A percentile compares a stretch with the other conserved stretches of the same genome.
These are phyloP conservation scores for Riparia riparia DNA, from an alignment of 2,113 vertebrate genomes.

Conservation along the genomic window DNA sequence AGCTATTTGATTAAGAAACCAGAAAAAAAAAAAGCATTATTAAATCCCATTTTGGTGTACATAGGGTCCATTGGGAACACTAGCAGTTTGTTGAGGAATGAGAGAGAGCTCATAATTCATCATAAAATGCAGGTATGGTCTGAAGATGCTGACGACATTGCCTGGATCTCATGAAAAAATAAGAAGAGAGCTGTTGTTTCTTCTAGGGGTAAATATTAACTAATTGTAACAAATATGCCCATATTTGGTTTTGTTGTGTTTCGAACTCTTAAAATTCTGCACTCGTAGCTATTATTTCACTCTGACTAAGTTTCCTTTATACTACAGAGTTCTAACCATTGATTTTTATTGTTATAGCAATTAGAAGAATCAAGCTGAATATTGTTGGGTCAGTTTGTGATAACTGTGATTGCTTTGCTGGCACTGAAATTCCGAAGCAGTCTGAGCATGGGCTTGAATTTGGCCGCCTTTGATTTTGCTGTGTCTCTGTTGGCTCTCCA, in stretches of 20 bases:
- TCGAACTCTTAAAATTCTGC: not conserved
- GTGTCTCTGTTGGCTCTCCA: constrained; percentile 2
- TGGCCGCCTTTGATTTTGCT: constrained; percentile 26
- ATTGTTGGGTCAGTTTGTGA: not conserved
- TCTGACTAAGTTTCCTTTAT: not conserved
- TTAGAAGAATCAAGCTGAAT: constrained; percentile 6
- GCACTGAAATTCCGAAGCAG: not conserved
- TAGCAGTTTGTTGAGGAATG: not conserved
- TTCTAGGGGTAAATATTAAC: not conserved
- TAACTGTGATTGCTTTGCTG: constrained; percentile 22
- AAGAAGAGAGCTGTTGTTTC: not conserved
- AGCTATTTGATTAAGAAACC: not conserved
- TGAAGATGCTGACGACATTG: not conserved
- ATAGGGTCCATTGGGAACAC: not conserved
- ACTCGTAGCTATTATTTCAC: not conserved
- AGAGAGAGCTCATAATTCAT: not conserved
- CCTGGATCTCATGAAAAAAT: not conserved
- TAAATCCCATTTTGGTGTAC: not conserved
- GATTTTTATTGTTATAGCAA: constrained; percentile 16
- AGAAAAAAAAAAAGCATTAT: not conserved
- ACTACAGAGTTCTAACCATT: not conserved
- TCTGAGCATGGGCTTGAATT: not conserved
- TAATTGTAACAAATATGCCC: not conserved
- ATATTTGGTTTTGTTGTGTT: not conserved
- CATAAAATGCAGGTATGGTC: not conserved